A percentile compares a stretch with the other conserved stretches of the same genome.
Conservation (phyloP, 2,888 invertebrate genomes). For the Iselma pallidipennis region DNA sequence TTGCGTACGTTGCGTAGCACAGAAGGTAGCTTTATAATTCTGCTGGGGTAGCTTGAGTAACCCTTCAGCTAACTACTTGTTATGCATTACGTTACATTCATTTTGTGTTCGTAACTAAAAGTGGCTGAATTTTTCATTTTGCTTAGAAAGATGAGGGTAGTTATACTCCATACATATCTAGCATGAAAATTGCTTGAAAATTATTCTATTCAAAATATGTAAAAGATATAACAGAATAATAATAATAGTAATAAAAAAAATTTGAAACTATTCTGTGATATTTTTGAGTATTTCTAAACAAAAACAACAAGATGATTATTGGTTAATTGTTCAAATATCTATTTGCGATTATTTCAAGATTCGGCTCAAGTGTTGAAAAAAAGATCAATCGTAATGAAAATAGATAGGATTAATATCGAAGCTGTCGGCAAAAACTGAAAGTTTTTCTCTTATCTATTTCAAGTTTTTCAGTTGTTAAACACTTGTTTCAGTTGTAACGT, state of each 20-base stretch:
- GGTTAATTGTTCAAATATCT: too few relatives aligned
- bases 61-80: slow-evolving; percentile 56
- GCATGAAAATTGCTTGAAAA: slow-evolving; percentile 40
- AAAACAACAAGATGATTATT: background rate
- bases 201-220: slow-evolving; percentile 18
- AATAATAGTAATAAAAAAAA: slow-evolving; percentile 13
- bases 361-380: background rate
- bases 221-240: slow-evolving; percentile 23
- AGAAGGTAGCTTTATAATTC: slow-evolving; percentile 52
- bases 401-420: slow-evolving; percentile 21
- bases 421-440: slow-evolving; percentile 21
- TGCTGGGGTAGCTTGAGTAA: slow-evolving; percentile 48
- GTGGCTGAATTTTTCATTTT: slow-evolving; percentile 54
- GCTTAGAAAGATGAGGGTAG: slow-evolving; percentile 49
- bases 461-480: slow-evolving; percentile 42
- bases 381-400: slow-evolving; percentile 1
- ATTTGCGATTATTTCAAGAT: background rate
- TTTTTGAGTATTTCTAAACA: background rate
- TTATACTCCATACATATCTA: slow-evolving; percentile 49
- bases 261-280: background rate
- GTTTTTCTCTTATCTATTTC: slow-evolving; percentile 29
- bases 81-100: slow-evolving; percentile 56
- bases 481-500: slow-evolving; percentile 42
- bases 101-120: slow-evolving; percentile 55
- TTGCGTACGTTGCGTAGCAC: slow-evolving; percentile 46